phyloP scores from a whole-genome alignment of 2,888 invertebrate genomes.

The Leptopilina syphax region DNA sequence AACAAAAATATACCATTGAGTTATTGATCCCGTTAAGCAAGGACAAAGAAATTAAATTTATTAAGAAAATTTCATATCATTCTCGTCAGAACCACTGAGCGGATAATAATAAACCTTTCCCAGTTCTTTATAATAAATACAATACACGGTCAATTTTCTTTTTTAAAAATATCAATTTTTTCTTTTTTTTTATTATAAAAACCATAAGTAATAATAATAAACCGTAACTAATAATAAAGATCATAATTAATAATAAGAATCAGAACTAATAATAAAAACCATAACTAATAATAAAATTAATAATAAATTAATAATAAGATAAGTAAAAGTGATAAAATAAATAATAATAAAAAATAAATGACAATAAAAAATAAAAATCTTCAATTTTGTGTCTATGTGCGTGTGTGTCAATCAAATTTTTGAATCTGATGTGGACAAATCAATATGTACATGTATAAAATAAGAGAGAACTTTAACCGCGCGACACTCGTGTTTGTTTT shows the following conservation, averaged over 20 bases:
- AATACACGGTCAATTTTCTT: background rate
- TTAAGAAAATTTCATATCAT: background rate
- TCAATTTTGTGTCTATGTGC: background rate
- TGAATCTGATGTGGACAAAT: background rate
- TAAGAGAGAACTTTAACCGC: background rate
- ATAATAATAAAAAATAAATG: no score
- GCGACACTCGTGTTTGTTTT: background rate
- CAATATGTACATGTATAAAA: no score
- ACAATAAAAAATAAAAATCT: no score
- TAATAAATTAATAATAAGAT: no score
- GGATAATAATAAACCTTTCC: background rate
- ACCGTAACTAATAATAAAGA: no score
- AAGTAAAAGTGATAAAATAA: no score
- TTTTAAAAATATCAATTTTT: no score
- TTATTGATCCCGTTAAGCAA: slow-evolving; percentile 6
- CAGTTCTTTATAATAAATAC: background rate
- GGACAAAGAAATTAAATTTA: slow-evolving; percentile 8
- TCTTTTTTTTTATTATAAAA: no score
- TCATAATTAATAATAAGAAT: no score
- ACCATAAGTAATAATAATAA: no score
- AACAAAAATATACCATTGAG: slow-evolving; percentile 11
- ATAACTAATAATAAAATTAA: no score
- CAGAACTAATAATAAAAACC: no score
- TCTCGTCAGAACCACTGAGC: background rate
- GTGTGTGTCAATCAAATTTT: background rate